Percentiles rank a stretch among this genome's conserved stretches.
phyloP scores from a whole-genome alignment of 2,797 vertebrate species.

The Phataginus tricuspis region DNA sequence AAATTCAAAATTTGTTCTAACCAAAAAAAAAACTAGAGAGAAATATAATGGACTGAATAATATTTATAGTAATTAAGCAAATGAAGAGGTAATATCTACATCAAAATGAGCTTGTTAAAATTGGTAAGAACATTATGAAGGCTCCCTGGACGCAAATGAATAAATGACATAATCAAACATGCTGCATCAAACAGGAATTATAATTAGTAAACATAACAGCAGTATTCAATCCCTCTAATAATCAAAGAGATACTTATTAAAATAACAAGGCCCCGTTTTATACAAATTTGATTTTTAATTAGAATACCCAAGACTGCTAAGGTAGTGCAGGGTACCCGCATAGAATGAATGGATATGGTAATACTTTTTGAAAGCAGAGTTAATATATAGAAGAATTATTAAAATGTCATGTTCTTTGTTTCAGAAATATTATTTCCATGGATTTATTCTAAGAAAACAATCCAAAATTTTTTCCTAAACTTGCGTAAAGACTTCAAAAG shows the following conservation, averaged over 20 bases:
- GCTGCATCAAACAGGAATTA: neutral
- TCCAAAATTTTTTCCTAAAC: neutral
- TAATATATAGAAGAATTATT: neutral
- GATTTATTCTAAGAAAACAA: slow-evolving; percentile 24
- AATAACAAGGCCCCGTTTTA: neutral
- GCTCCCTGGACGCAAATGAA: neutral
- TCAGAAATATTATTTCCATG: neutral
- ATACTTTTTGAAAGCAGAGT: neutral
- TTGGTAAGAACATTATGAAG: neutral
- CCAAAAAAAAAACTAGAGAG: neutral
- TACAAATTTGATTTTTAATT: neutral
- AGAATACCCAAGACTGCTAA: neutral
- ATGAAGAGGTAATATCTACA: neutral
- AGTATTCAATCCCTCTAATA: neutral
- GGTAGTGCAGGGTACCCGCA: neutral
- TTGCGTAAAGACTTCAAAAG: neutral
- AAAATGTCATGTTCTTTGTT: neutral
- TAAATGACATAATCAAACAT: neutral
- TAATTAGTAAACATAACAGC: neutral
- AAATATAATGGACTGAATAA: neutral
- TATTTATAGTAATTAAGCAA: neutral
- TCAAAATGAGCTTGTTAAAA: neutral
- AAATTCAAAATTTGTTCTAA: neutral
- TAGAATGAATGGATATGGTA: neutral
- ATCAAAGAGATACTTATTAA: neutral